These are phyloP conservation scores for Trematomus loennbergii DNA, from an alignment of 2,113 vertebrate species.

Conservation along the genomic window DNA sequence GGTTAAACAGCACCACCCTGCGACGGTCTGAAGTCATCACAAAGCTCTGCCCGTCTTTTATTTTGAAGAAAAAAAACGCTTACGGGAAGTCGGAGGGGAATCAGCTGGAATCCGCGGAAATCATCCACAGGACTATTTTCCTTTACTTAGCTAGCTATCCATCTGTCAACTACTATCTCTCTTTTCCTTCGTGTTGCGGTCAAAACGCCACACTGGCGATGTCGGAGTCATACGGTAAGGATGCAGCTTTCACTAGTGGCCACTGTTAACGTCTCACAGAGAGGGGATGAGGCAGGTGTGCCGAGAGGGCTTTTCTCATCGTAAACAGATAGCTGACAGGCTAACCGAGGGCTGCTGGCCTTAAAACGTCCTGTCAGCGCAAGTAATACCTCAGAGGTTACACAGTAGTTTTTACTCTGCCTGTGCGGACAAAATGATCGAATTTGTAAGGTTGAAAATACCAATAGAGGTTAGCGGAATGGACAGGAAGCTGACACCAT, in stretches of 20 bases:
- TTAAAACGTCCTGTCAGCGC: slow-evolving; percentile 38
- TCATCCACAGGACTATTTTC: slow-evolving; percentile 70
- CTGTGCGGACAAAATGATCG: not conserved
- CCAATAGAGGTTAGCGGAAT: not conserved
- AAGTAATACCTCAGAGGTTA: not conserved
- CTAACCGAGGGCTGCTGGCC: slow-evolving; percentile 63
- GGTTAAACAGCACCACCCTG: not conserved
- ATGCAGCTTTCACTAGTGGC: not conserved
- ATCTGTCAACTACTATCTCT: slow-evolving; percentile 44
- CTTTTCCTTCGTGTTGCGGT: slow-evolving; percentile 16
- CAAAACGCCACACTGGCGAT: slow-evolving; percentile 72
- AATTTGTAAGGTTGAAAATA: not conserved
- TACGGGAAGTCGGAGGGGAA: slow-evolving; percentile 77
- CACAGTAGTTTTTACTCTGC: not conserved
- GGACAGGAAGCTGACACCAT: slow-evolving; percentile 11
- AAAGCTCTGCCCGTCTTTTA: slow-evolving; percentile 62
- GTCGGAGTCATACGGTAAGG: slow-evolving; percentile 87
- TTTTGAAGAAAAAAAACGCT: slow-evolving; percentile 72
- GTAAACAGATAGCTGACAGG: slow-evolving; percentile 67
- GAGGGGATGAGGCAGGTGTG: slow-evolving; percentile 65
- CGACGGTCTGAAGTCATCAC: not conserved
- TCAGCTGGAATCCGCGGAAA: slow-evolving; percentile 77
- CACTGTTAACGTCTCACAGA: not conserved
- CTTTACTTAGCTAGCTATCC: slow-evolving; percentile 62
- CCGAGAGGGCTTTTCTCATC: slow-evolving; percentile 32